A percentile compares a stretch with the other conserved stretches of the same genome.
phyloP scores from a whole-genome alignment of 2,797 vertebrate species.

The Acrossocheilus fasciatus region DNA sequence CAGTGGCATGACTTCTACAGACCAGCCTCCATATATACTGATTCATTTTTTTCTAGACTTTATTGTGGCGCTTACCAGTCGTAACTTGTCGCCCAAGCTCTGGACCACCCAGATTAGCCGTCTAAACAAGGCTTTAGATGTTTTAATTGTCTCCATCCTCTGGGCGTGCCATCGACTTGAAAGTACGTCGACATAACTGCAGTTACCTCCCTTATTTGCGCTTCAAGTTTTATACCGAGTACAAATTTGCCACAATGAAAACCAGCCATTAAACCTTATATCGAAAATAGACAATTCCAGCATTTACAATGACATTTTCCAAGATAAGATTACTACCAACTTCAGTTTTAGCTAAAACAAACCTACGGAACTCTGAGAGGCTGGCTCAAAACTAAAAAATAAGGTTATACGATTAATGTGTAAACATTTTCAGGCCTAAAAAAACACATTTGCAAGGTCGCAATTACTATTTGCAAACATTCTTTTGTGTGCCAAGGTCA shows the following conservation, averaged over 20 bases:
- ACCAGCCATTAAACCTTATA: conserved; percentile 36
- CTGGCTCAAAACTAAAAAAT: conserved; percentile 4
- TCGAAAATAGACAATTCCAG: conserved; percentile 33
- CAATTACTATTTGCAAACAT: not conserved
- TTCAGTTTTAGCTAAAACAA: not conserved
- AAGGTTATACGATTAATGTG: not conserved
- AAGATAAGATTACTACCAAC: conserved; percentile 36
- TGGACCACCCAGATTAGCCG: conserved; percentile 79
- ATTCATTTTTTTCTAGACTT: conserved; percentile 39
- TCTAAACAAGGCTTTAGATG: conserved; percentile 70
- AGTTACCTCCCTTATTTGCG: conserved; percentile 36
- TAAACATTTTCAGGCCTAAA: not conserved
- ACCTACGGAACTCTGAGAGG: not conserved
- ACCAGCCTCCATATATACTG: conserved; percentile 8
- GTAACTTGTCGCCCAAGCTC: conserved; percentile 69
- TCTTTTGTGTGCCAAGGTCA: not conserved
- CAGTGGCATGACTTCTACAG: conserved; percentile 19
- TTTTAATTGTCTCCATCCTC: conserved; percentile 83
- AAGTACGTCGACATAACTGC: conserved; percentile 66
- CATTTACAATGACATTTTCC: conserved; percentile 32
- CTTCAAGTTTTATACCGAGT: conserved; percentile 36
- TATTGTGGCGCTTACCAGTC: conserved; percentile 71
- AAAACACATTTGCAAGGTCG: not conserved
- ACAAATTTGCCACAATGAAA: conserved; percentile 48
- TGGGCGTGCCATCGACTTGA: conserved; percentile 73